Conservation (phyloP, 2,888 invertebrate genomes). For the Rhorus exstirpatorius region DNA sequence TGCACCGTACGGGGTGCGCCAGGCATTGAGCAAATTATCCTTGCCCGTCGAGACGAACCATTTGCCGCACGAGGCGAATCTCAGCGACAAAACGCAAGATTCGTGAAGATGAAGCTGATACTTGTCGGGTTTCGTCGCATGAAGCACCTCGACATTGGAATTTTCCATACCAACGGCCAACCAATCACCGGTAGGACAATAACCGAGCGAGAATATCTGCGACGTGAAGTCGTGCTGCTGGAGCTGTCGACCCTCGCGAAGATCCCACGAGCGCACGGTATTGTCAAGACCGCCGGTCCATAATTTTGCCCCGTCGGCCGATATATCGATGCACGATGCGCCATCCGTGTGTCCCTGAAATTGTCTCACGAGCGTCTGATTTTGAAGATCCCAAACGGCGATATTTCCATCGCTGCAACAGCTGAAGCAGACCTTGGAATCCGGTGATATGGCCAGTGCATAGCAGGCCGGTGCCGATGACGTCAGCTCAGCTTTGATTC, state of each 20-base stretch:
- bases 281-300: conserved; percentile 99
- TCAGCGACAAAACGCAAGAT: conserved; percentile 96
- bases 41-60: conserved; percentile 99
- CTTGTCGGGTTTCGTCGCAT: conserved; percentile 96
- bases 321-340: conserved; percentile 98
- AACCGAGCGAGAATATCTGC: conserved; percentile 97
- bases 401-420: conserved; percentile 99
- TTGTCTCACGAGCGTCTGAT: conserved; percentile 95
- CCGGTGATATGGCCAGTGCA: conserved; percentile 98
- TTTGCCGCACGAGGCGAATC: conserved; percentile 97
- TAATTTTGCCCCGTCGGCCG: conserved; percentile 95
- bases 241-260: conserved; percentile 95
- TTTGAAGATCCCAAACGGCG: conserved; percentile 98
- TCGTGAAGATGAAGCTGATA: conserved; percentile 98
- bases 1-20: conserved; percentile 98
- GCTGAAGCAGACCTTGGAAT: conserved; percentile 98
- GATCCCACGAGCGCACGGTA: conserved; percentile 97
- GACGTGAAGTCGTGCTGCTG: conserved; percentile 97
- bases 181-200: conserved; percentile 98
- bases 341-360: conserved; percentile 98
- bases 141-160: conserved; percentile 96
- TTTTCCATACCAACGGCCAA: conserved; percentile 99
- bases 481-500: conserved; percentile 97
- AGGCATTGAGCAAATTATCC: conserved; percentile 97
- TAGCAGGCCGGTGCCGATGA: conserved; percentile 98